Evolutionary conservation across 2,797 vertebrate genomes (phyloP), one percentile per base, ranked within the genome.

Genomic region (Rachycentron canadum): DNA sequence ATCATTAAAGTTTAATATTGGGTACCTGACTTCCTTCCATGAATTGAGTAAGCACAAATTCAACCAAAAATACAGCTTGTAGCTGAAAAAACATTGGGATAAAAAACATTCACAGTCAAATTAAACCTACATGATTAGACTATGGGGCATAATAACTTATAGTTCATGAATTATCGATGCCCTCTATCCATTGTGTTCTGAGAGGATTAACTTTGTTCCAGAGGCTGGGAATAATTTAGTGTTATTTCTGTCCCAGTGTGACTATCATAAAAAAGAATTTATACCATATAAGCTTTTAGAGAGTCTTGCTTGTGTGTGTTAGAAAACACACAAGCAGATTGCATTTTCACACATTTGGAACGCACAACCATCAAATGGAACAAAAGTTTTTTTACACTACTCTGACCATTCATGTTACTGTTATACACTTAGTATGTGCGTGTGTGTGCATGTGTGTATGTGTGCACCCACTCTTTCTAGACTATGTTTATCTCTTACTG

Each of bases 401-500:
- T n/a, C n/a, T n/a, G n/a, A n/a, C n/a, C n/a, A n/a, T n/a, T n/a
- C n/a, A n/a, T n/a, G n/a, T n/a, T n/a, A n/a, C n/a, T n/a, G n/a
- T n/a, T n/a, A n/a, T n/a, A n/a, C n/a, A n/a, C n/a, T n/a, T n/a
- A n/a, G 4, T 14, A 13, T 75, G 28, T 45, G 60, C 65, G 68
- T 59, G 12, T 70, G 47, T 70, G 61, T 66, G 41, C 4, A 5
- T 71, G 28, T 41, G 55, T 66, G 70, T 57, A 13, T 69, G 49
- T 70, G 61, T 64, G 41, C 49, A 58, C 38, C 41, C 11, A 5
- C 38, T 71, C 57, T 60, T 50, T 71, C 32, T 26, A 56, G 61
- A 74, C 75, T 75, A 45, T 72, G 74, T 89, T 83, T 86, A 73
- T 86, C 64, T 76, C 74, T 73, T 36, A 5, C 69, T 38, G 56